phyloP scores from a whole-genome alignment of 1,140 invertebrate genomes.

The Vanessa tameamea region DNA sequence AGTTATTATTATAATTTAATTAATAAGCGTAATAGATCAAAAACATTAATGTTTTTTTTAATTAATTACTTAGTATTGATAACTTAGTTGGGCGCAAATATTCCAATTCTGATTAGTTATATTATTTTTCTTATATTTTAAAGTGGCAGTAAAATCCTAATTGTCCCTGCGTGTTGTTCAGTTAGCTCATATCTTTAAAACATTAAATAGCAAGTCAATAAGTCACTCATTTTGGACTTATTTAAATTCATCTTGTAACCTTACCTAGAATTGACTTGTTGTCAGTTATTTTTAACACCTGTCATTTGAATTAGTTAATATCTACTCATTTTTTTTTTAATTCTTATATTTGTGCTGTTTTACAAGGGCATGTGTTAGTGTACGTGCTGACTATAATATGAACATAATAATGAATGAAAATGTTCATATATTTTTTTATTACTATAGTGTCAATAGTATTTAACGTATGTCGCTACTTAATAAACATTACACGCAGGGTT shows the following conservation, averaged over 20 bases:
- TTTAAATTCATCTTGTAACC: not conserved
- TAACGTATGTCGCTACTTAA: not conserved
- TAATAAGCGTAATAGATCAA: conserved; percentile 81
- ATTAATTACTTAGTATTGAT: conserved; percentile 44
- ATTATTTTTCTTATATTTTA: conserved; percentile 13
- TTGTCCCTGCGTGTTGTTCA: conserved; percentile 20
- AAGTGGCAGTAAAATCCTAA: conserved; percentile 21
- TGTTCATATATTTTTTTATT: too few relatives aligned
- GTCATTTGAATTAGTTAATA: not conserved
- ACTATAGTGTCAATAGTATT: too few relatives aligned
- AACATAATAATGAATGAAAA: too few relatives aligned
- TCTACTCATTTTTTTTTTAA: too few relatives aligned
- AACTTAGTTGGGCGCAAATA: conserved; percentile 33
- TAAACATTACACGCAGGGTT: conserved; percentile 10
- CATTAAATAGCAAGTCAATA: not conserved
- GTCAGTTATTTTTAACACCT: not conserved
- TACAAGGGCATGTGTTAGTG: too few relatives aligned
- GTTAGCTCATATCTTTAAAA: not conserved
- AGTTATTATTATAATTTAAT: conserved; percentile 73
- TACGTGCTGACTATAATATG: too few relatives aligned
- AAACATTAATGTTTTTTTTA: conserved; percentile 76
- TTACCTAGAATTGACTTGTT: conserved; percentile 7
- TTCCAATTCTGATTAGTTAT: conserved; percentile 11
- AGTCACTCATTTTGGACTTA: not conserved
- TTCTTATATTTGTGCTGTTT: too few relatives aligned